phyloP scores from a whole-genome alignment of 2,888 invertebrate species.

The Petrophora chlorosata region DNA sequence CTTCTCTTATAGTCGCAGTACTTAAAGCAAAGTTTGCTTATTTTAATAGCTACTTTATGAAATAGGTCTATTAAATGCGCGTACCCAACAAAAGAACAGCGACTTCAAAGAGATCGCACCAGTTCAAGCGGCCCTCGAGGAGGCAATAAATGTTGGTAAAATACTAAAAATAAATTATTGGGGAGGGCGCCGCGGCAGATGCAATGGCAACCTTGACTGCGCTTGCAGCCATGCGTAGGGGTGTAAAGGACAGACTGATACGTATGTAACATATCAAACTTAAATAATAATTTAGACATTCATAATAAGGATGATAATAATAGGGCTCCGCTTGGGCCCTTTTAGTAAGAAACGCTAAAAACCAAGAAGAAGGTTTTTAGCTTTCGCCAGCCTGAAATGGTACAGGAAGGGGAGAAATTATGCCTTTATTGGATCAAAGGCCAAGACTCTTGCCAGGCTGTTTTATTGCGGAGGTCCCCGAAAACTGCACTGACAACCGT shows the following conservation, averaged over 20 bases:
- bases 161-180: constrained; percentile 47
- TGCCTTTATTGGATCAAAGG: too few relatives aligned
- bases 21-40: neutral
- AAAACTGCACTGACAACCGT: too few relatives aligned
- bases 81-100: constrained; percentile 12
- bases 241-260: constrained; percentile 21
- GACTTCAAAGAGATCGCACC: constrained; percentile 30
- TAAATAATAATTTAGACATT: too few relatives aligned
- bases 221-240: constrained; percentile 15
- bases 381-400: too few relatives aligned
- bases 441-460: too few relatives aligned
- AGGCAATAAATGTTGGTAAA: constrained; percentile 49
- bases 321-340: too few relatives aligned
- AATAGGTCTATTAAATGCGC: constrained; percentile 16
- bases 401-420: too few relatives aligned
- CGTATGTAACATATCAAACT: too few relatives aligned
- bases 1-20: neutral
- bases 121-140: constrained; percentile 33
- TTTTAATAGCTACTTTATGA: neutral
- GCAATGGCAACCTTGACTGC: constrained; percentile 54
- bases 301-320: too few relatives aligned
- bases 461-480: too few relatives aligned
- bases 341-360: too few relatives aligned
- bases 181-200: constrained; percentile 51
- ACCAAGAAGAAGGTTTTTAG: too few relatives aligned